These are phyloP conservation scores for Leucania comma DNA, from an alignment of 2,888 invertebrate genomes.

Conservation along the genomic window DNA sequence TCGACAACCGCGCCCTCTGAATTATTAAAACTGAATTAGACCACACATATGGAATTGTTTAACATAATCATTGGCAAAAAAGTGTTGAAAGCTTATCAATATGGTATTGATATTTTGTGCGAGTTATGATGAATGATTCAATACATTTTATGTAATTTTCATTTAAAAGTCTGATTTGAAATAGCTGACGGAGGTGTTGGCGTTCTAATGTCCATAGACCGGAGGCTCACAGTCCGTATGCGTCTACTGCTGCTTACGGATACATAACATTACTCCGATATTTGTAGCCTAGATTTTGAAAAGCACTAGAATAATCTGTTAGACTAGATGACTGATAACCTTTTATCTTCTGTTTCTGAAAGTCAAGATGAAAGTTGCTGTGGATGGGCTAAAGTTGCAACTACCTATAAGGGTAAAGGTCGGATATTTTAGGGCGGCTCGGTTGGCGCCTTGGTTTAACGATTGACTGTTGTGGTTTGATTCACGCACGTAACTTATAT, in stretches of 20 bases:
- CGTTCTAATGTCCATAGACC: slow-evolving; percentile 22
- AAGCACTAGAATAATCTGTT: not conserved
- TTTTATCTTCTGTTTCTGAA: not conserved
- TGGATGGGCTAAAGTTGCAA: not conserved
- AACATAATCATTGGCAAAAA: slow-evolving; percentile 56
- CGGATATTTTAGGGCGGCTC: too few relatives aligned
- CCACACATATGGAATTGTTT: slow-evolving; percentile 61
- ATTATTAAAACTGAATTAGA: slow-evolving; percentile 57
- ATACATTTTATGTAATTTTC: slow-evolving; percentile 47
- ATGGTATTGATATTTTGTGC: slow-evolving; percentile 50
- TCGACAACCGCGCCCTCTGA: slow-evolving; percentile 56
- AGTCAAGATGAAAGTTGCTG: too few relatives aligned
- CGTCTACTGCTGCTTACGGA: slow-evolving; percentile 1
- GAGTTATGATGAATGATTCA: slow-evolving; percentile 56
- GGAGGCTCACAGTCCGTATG: slow-evolving; percentile 13
- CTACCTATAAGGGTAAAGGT: too few relatives aligned
- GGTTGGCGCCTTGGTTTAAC: too few relatives aligned
- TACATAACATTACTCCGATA: slow-evolving; percentile 5
- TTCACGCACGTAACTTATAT: too few relatives aligned
- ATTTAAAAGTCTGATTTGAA: slow-evolving; percentile 42
- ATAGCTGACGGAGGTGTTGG: slow-evolving; percentile 31
- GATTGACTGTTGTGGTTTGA: too few relatives aligned
- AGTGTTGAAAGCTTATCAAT: slow-evolving; percentile 47
- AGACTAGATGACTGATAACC: not conserved
- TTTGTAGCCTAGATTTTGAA: not conserved